Evolutionary conservation across 2,888 invertebrate genomes (phyloP).

Genomic region (Drosophila kokeensis): DNA sequence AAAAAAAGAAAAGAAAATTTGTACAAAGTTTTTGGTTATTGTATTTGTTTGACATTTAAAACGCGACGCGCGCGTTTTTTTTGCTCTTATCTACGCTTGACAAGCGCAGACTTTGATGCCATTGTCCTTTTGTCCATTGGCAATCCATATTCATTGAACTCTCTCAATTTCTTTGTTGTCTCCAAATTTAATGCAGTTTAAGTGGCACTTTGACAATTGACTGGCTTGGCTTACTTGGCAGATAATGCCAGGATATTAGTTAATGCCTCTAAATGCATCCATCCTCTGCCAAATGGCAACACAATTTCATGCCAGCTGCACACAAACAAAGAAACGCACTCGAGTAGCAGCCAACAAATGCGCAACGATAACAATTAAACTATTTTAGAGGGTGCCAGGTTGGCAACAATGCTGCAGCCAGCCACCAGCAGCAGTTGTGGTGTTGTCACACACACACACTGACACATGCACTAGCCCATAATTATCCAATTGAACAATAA

Average conservation of each 20-base stretch:
- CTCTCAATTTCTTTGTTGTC: slow-evolving; percentile 15
- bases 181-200: slow-evolving; percentile 1
- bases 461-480: slow-evolving; percentile 55
- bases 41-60: slow-evolving; percentile 50
- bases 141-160: not conserved
- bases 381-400: slow-evolving; percentile 52
- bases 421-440: slow-evolving; percentile 12
- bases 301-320: slow-evolving; percentile 75
- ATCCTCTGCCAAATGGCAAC: slow-evolving; percentile 51
- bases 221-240: slow-evolving; percentile 41
- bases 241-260: slow-evolving; percentile 65
- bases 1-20: slow-evolving; percentile 72
- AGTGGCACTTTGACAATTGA: slow-evolving; percentile 45
- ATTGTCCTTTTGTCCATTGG: slow-evolving; percentile 2
- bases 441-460: slow-evolving; percentile 13
- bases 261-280: slow-evolving; percentile 67
- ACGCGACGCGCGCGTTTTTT: slow-evolving; percentile 32
- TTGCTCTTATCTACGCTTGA: slow-evolving; percentile 6
- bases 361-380: slow-evolving; percentile 78
- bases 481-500: slow-evolving; percentile 80
- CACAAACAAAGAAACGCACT: slow-evolving; percentile 39
- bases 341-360: slow-evolving; percentile 59
- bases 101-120: not conserved
- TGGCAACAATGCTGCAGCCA: slow-evolving; percentile 48
- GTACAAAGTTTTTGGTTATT: slow-evolving; percentile 46